A percentile compares a stretch with the other conserved stretches of the same genome.
phyloP scores from a whole-genome alignment of 1,140 invertebrate species.

The Ceratina calcarata region DNA sequence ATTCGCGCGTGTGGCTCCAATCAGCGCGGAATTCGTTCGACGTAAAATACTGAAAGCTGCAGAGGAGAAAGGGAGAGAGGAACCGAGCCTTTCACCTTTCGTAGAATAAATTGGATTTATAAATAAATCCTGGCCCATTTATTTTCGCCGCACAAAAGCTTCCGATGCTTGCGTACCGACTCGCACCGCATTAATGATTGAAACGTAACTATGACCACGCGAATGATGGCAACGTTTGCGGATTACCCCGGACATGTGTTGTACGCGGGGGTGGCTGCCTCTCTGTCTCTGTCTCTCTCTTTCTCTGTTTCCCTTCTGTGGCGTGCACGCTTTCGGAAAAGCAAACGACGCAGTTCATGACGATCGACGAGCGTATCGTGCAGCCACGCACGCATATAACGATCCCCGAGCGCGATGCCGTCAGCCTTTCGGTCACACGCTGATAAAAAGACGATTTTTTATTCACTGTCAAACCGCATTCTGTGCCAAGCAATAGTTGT shows the following conservation, averaged over 20 bases:
- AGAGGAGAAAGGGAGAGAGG: no score
- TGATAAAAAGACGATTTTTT: slow-evolving; percentile 45
- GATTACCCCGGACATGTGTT: slow-evolving; percentile 16
- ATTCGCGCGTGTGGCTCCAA: slow-evolving; percentile 5
- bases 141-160: slow-evolving; percentile 50
- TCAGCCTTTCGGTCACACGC: no score
- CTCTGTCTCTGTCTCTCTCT: no score
- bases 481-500: neutral
- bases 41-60: slow-evolving; percentile 49
- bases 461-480: neutral
- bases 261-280: neutral
- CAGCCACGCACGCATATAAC: neutral
- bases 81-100: slow-evolving; percentile 14
- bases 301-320: neutral
- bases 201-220: slow-evolving; percentile 48
- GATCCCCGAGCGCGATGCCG: no score
- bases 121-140: slow-evolving; percentile 55
- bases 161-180: slow-evolving; percentile 26
- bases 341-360: slow-evolving; percentile 19
- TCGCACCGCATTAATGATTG: slow-evolving; percentile 50
- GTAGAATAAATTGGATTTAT: slow-evolving; percentile 54
- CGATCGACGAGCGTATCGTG: slow-evolving; percentile 44
- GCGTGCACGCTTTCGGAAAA: neutral
- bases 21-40: slow-evolving; percentile 5
- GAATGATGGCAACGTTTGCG: slow-evolving; percentile 31